These are phyloP conservation scores for Stomatorhinus ivindoensis DNA, from an alignment of 2,113 vertebrate genomes.

Conservation along the genomic window DNA sequence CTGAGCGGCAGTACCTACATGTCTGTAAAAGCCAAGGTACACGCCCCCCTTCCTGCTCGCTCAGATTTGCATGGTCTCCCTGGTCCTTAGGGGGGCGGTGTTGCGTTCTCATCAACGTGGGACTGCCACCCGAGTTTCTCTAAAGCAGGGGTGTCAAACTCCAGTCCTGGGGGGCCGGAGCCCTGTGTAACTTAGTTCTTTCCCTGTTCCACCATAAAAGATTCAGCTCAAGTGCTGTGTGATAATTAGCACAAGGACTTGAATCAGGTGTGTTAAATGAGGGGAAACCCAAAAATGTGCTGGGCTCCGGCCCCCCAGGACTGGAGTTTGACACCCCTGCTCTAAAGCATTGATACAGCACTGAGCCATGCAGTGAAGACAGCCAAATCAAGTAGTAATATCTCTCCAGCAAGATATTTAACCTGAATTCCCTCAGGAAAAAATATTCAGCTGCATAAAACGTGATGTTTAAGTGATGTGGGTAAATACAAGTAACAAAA, in stretches of 20 bases:
- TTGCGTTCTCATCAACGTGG: not conserved
- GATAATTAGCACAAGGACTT: no score
- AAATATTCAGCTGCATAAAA: not conserved
- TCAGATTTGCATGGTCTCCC: not conserved
- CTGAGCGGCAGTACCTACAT: not conserved
- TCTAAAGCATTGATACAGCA: not conserved
- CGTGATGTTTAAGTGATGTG: not conserved
- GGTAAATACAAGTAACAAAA: not conserved
- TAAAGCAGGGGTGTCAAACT: no score
- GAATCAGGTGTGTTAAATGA: no score
- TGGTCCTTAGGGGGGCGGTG: not conserved
- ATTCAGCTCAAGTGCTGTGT: no score
- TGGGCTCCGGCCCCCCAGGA: no score
- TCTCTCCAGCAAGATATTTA: not conserved
- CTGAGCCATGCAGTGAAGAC: not conserved
- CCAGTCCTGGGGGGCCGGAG: no score
- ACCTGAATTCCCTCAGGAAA: not conserved
- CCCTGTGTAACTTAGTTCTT: no score
- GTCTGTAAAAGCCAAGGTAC: not conserved
- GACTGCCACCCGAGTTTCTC: not conserved
- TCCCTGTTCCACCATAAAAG: no score
- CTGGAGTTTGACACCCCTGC: no score
- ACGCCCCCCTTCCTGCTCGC: not conserved
- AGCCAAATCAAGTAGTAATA: not conserved
- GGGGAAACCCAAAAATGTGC: no score